Evolutionary conservation across 2,888 invertebrate genomes (phyloP), one percentile per base, ranked within the genome.

Genomic region (Caenorhabditis uteleia): DNA sequence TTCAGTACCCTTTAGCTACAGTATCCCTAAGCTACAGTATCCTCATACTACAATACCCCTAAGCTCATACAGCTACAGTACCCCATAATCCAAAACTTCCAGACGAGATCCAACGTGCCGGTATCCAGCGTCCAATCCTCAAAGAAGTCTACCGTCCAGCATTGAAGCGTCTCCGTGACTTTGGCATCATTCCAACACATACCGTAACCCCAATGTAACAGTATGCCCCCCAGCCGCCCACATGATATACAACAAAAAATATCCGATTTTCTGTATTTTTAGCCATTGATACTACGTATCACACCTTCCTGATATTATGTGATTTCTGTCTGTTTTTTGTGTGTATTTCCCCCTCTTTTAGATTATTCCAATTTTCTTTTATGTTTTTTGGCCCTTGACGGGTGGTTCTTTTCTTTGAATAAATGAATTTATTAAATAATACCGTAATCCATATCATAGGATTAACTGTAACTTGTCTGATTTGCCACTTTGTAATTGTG

Each of bases 81-180:
- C 8, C 12, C 8, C 8, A 39, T 14, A 14, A 39, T 8, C 26
- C n/a, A n/a, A n/a, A n/a, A 16, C 16, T 84, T 83, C 3, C 80
- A 93, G 92, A 92, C 79, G 98, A 98, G 87, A 97, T 98, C 78
- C 97, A 98, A 85, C 89, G 91, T 70, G 90, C 91, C 60, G 98
- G 98, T 3, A 91, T 93, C 68, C 89, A 97, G 16, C 86, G 94
- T 36, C 98, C 98, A 0, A 91, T 97, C 81, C 89, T 91, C 0
- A 89, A 90, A 0, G 93, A 94, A 58, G 92, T 97, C 62, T 99
- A 95, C 86, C 74, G 84, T 39, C 93, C 98, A 0, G 89, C 98
- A 84, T 86, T 99, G 61, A 90, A 90, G 31, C 88, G 97, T 57
- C 88, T 99, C 33, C 88, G 91, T 77, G 80, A 82, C 48, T 74